Evolutionary conservation across 2,888 invertebrate genomes (phyloP).

Genomic region (Caenorhabditis sp.): DNA sequence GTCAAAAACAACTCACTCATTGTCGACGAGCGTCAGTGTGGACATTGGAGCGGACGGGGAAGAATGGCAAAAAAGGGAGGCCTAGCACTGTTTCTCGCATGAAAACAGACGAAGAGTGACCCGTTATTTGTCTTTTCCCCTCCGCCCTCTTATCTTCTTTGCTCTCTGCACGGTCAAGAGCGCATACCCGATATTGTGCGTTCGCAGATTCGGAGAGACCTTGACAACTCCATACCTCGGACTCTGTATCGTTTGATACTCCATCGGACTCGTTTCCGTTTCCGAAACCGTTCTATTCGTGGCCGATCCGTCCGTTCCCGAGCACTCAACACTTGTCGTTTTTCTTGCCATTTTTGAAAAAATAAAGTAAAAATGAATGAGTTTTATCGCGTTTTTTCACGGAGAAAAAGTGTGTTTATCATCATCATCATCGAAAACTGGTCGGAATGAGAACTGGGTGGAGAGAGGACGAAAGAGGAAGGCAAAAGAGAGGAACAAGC

Average conservation of each 20-base stretch:
- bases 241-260: too few species aligned
- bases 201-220: too few species aligned
- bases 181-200: too few species aligned
- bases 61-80: background rate
- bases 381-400: conserved; percentile 7
- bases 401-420: too few species aligned
- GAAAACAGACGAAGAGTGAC: background rate
- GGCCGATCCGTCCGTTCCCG: too few species aligned
- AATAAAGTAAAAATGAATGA: background rate
- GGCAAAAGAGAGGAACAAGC: background rate
- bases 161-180: too few species aligned
- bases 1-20: conserved; percentile 36
- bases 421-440: too few species aligned
- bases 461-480: background rate
- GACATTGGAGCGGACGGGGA: too few species aligned
- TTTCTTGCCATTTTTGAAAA: background rate
- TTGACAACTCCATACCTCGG: too few species aligned
- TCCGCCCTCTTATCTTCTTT: conserved; percentile 2
- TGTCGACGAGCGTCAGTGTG: conserved; percentile 14
- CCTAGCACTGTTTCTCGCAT: background rate
- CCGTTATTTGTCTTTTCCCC: conserved; percentile 1
- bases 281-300: too few species aligned
- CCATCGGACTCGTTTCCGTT: too few species aligned
- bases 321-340: too few species aligned
- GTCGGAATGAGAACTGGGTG: background rate